A percentile compares a stretch with the other conserved stretches of the same genome.
Conservation (phyloP, 2,797 vertebrate genomes). For the Gastrophryne carolinensis region DNA sequence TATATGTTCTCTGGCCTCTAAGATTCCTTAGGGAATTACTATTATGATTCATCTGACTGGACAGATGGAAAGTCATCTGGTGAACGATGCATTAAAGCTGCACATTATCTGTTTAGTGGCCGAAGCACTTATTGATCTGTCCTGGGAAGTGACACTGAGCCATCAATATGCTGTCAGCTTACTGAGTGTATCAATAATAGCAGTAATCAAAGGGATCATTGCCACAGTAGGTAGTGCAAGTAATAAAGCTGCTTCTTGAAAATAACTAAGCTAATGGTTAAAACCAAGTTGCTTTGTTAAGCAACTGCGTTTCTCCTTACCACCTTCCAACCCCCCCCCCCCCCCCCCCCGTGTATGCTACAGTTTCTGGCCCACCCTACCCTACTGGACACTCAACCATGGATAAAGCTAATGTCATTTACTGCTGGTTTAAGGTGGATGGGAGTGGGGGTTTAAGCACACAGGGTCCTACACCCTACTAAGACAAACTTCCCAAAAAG, state of each 20-base stretch:
- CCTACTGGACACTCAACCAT: too few species aligned
- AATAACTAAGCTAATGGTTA: background rate
- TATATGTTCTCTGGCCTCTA: too few species aligned
- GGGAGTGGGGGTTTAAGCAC: too few species aligned
- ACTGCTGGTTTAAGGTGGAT: too few species aligned
- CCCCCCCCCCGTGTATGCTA: too few species aligned
- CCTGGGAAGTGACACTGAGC: background rate
- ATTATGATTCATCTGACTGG: background rate
- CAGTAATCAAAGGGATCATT: background rate
- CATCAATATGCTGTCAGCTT: background rate
- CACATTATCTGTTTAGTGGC: background rate
- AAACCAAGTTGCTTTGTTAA: too few species aligned
- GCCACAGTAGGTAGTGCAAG: background rate
- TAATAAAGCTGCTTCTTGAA: background rate
- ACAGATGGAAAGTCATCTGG: conserved; percentile 22
- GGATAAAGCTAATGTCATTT: too few species aligned
- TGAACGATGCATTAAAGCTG: background rate
- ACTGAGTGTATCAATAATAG: background rate
- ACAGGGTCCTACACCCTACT: too few species aligned
- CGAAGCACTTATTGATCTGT: conserved; percentile 18
- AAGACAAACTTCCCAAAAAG: too few species aligned
- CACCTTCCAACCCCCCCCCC: too few species aligned
- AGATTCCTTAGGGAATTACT: conserved; percentile 10
- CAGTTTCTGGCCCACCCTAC: too few species aligned
- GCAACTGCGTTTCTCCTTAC: too few species aligned